Evolutionary conservation across 2,797 vertebrate genomes (phyloP).

Genomic region (Pteropus rufus): DNA sequence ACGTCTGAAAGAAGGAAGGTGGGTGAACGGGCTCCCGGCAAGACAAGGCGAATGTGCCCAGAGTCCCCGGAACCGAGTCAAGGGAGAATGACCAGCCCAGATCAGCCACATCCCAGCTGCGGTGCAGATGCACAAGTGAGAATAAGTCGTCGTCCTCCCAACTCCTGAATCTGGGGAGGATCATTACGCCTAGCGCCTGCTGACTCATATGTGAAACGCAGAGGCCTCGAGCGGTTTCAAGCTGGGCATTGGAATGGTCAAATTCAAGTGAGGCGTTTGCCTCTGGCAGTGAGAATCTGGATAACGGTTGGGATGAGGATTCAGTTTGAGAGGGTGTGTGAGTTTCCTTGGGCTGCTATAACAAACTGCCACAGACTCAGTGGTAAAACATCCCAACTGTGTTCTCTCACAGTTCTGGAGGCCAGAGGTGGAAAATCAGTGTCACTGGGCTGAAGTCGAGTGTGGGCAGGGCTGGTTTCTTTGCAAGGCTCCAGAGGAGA

Average conservation of each 20-base stretch:
- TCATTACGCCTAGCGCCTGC: not conserved
- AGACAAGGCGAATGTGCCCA: too few relatives aligned
- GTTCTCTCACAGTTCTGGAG: not conserved
- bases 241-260: not conserved
- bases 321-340: accelerated
- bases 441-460: not conserved
- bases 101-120: not conserved
- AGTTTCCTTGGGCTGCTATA: not conserved
- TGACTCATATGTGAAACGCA: not conserved
- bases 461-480: not conserved
- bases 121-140: not conserved
- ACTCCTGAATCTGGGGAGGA: not conserved
- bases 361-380: accelerated
- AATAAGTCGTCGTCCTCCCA: accelerated
- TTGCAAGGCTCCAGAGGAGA: too few relatives aligned
- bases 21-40: not conserved
- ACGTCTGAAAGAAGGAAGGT: not conserved
- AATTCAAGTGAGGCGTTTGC: not conserved
- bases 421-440: not conserved
- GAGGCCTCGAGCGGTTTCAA: too few relatives aligned
- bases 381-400: accelerated
- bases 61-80: too few relatives aligned
- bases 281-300: accelerated
- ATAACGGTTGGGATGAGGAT: accelerated
- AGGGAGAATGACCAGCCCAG: not conserved